Evolutionary conservation across 2,797 vertebrate genomes (phyloP), one percentile per base, ranked within the genome.

Genomic region (Onychomys torridus): DNA sequence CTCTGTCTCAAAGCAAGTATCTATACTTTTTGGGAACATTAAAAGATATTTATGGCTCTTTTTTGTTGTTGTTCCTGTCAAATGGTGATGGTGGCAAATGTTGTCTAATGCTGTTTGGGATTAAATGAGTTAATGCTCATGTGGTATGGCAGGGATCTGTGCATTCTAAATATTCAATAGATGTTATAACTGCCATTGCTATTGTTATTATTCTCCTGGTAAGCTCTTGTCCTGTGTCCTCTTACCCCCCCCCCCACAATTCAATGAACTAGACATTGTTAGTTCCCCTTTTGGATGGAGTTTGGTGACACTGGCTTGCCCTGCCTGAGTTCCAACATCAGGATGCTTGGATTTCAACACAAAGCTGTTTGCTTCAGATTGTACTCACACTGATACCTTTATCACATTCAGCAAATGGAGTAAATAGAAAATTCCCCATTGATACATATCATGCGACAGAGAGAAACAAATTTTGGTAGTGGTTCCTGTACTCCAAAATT

Each of bases 41-140:
- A 79, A 29, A n/a, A 55, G 78, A 69, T 37, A 91, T 89, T 61
- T 40, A 37, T 46, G 23, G 1, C 40, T 76, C 46, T 86, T 67
- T 32, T 89, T 92, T 57, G 16, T 90, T 34, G n/a, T 69, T 89
- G n/a, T 75, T 89, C 61, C n/a, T 91, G 25, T 89, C 67, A 92
- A 93, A 49, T 61, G 34, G 9, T 2, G 19, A 27, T 92, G 67
- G 40, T 77, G 40, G 65, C 69, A 71, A 19, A 37, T 37, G 19
- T 23, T 71, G n/a, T 4, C 17, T 65, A 11, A n/a, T 43, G 19
- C 6, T 86, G 10, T 81, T 81, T 49, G 73, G 34, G 32, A 69
- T 49, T 25, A 82, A 95, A 40, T 81, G 49, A 73, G 8, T 63
- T 88, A 85, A 89, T 81, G n/a, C 19, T 86, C 52, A 17, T 13